Conservation (phyloP, 2,797 vertebrate genomes). For the Neosilurus mollespiculum region DNA sequence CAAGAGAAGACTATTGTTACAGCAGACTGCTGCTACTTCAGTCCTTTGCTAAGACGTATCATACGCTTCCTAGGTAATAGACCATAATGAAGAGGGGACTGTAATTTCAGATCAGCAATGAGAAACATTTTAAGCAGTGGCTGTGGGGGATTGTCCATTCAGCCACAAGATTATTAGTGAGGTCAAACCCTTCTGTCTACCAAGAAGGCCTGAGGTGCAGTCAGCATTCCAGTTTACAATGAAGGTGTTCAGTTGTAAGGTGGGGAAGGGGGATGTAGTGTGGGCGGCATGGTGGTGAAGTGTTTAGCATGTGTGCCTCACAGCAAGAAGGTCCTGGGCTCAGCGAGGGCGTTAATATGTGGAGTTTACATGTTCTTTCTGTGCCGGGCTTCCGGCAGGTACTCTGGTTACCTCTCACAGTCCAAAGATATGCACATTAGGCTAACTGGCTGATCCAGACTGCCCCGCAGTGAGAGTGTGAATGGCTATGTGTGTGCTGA, state of each 20-base stretch:
- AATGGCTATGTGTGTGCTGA: too few relatives aligned
- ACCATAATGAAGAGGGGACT: not conserved
- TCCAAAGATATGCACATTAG: too few relatives aligned
- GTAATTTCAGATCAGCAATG: not conserved
- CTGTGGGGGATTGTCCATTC: not conserved
- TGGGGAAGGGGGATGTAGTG: too few relatives aligned
- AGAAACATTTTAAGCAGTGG: not conserved
- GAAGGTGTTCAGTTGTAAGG: not conserved
- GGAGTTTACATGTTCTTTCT: too few relatives aligned
- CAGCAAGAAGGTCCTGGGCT: too few relatives aligned
- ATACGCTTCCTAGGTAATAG: constrained; percentile 87
- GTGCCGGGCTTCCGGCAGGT: too few relatives aligned
- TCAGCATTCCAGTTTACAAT: not conserved
- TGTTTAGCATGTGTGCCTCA: too few relatives aligned
- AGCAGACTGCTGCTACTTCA: constrained; percentile 90
- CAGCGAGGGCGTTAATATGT: too few relatives aligned
- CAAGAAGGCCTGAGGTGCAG: not conserved
- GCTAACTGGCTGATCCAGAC: too few relatives aligned
- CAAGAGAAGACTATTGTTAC: constrained; percentile 88
- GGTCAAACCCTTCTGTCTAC: not conserved
- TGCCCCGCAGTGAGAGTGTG: too few relatives aligned
- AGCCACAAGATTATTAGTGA: not conserved
- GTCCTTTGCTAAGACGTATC: constrained; percentile 85
- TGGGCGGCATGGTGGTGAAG: too few relatives aligned
- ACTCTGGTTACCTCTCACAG: too few relatives aligned